Evolutionary conservation across 2,797 vertebrate genomes (phyloP), one percentile per base, ranked within the genome.

Genomic region (Poeciliopsis gracilis): DNA sequence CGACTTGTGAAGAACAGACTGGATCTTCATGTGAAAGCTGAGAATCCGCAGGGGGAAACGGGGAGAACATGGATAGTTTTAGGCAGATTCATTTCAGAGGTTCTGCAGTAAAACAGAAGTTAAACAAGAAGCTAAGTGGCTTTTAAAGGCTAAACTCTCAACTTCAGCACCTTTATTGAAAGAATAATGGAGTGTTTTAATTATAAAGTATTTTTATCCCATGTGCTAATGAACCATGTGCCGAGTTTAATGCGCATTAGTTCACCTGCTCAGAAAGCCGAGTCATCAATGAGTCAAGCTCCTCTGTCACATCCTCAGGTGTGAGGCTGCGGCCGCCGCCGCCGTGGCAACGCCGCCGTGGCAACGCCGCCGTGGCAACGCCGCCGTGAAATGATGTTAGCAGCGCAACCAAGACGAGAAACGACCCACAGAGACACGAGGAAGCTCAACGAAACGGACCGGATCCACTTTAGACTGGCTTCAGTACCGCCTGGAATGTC

Each of bases 401-500:
- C 73, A 1, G 75, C 76, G 51, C 53, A 85, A 88, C 89, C 82
- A 80, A 86, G 87, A 75, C 9, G 84, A 72, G 80, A 89, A 86
- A 84, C 82, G 81, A 87, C 87, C 43, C 86, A 45, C 0, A 72
- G 46, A 12, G 83, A 41, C 49, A 82, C 75, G 76, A 84, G 84
- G 89, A 85, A 84, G 84, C 80, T 5, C 72, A 33, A 49, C 66
- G 53, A 76, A 84, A 49, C 2, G 47, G 47, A 49, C 47, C 47
- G 47, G 47, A 49, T 49, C 47, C 18, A 18, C 47, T 20, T 49
- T 5, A 20, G 89, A 88, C 92, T 92, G 90, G 85, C 49, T 30
- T 85, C 93, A 91, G 91, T 87, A 81, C 77, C 25, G 23, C 81
- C 1, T 59, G 85, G 88, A 86, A 86, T 92, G 92, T 88, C 93